Percentiles rank a stretch among this genome's conserved stretches.
These are phyloP conservation scores for Craterocephalus amniculus DNA, from an alignment of 2,797 vertebrate species.

Conservation along the genomic window DNA sequence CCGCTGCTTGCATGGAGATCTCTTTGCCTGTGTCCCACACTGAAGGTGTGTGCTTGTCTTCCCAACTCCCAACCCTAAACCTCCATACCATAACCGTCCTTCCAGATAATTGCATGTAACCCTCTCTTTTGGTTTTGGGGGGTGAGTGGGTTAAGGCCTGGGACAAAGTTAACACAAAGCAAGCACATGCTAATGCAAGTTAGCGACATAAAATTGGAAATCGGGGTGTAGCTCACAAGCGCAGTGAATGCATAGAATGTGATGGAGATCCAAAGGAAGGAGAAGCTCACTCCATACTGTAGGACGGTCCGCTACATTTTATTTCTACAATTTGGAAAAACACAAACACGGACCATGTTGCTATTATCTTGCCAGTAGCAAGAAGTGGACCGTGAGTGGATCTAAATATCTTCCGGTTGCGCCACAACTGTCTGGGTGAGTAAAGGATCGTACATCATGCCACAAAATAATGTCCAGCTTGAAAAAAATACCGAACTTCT, in stretches of 20 bases:
- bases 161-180: slow-evolving; percentile 57
- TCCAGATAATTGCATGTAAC: slow-evolving; percentile 66
- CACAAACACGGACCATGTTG: too few species aligned
- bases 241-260: not conserved
- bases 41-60: slow-evolving; percentile 92
- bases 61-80: slow-evolving; percentile 59
- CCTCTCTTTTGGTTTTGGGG: slow-evolving; percentile 42
- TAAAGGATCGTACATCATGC: too few species aligned
- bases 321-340: too few species aligned
- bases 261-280: not conserved
- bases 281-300: too few species aligned
- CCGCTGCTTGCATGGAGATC: slow-evolving; percentile 99
- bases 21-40: slow-evolving; percentile 94
- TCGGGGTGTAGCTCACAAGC: not conserved
- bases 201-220: slow-evolving; percentile 24
- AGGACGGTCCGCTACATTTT: too few species aligned
- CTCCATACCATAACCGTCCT: slow-evolving; percentile 51
- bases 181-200: slow-evolving; percentile 73
- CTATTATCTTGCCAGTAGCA: too few species aligned
- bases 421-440: too few species aligned
- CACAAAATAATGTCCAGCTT: too few species aligned
- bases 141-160: slow-evolving; percentile 63
- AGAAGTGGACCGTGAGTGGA: too few species aligned
- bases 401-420: too few species aligned
- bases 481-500: too few species aligned